These are phyloP conservation scores for Andrena chrysosceles DNA, from an alignment of 2,888 invertebrate species.

Conservation along the genomic window DNA sequence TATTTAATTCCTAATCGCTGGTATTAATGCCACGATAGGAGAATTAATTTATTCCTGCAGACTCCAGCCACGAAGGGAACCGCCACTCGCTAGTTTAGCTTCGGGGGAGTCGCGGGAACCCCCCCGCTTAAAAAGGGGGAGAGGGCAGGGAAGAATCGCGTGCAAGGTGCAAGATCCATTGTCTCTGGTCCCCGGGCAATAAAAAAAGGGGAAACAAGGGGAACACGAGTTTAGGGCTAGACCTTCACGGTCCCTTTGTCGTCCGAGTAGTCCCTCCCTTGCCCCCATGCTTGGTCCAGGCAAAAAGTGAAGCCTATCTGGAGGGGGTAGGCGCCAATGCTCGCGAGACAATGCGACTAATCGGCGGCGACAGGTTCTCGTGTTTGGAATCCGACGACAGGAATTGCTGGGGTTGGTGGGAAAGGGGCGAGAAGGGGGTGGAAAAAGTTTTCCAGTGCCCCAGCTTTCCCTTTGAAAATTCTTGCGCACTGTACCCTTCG, in stretches of 20 bases:
- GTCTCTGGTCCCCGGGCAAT: slow-evolving; percentile 40
- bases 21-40: slow-evolving; percentile 33
- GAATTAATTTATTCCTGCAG: slow-evolving; percentile 4
- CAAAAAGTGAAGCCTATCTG: slow-evolving; percentile 55
- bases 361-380: slow-evolving; percentile 66
- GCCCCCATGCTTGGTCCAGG: slow-evolving; percentile 18
- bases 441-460: not conserved
- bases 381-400: slow-evolving; percentile 56
- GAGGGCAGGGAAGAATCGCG: slow-evolving; percentile 21
- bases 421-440: not conserved
- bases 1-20: slow-evolving; percentile 29
- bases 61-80: not conserved
- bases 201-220: slow-evolving; percentile 47
- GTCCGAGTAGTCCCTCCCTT: slow-evolving; percentile 33
- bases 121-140: not conserved
- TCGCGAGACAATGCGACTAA: slow-evolving; percentile 71
- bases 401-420: not conserved
- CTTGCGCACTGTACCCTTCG: not conserved
- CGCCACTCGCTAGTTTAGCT: not conserved
- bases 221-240: slow-evolving; percentile 73
- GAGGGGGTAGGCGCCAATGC: slow-evolving; percentile 65
- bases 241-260: slow-evolving; percentile 73
- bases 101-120: not conserved
- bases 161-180: slow-evolving; percentile 63
- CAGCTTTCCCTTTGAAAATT: slow-evolving; percentile 24